phyloP scores from a whole-genome alignment of 2,888 invertebrate genomes.

The Drosophila dives region DNA sequence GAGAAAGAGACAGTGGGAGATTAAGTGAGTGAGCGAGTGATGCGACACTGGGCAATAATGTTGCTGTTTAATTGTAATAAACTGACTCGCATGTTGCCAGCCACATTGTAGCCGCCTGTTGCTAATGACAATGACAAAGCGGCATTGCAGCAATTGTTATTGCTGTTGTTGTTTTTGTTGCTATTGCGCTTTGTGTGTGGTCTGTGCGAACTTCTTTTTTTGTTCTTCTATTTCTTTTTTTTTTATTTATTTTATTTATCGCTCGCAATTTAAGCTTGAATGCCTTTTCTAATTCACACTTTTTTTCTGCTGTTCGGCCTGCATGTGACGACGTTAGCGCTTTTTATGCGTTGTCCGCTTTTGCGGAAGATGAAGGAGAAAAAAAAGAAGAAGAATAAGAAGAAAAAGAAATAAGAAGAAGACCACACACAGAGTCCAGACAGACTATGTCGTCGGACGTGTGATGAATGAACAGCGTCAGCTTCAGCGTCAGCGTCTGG shows the following conservation, averaged over 20 bases:
- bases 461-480: constrained; percentile 69
- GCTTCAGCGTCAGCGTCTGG: constrained; percentile 5
- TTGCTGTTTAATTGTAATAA: constrained; percentile 12
- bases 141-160: constrained; percentile 63
- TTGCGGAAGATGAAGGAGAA: constrained; percentile 31
- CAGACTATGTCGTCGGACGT: constrained; percentile 41
- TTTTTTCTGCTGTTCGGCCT: constrained; percentile 51
- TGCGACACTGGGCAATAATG: constrained; percentile 13
- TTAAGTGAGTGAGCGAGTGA: neutral
- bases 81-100: constrained; percentile 40
- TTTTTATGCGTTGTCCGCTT: constrained; percentile 65
- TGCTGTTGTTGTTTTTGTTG: constrained; percentile 18
- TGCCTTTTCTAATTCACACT: constrained; percentile 79
- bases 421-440: constrained; percentile 49
- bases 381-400: constrained; percentile 28
- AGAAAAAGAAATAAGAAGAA: constrained; percentile 27
- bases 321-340: constrained; percentile 71
- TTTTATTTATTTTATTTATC: constrained; percentile 46
- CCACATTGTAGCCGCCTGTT: constrained; percentile 49
- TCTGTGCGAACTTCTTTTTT: constrained; percentile 24
- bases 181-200: constrained; percentile 51
- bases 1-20: neutral
- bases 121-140: constrained; percentile 66
- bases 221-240: neutral
- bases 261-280: constrained; percentile 74